Conservation (phyloP, 2,888 invertebrate species). For the Rotaria socialis region DNA sequence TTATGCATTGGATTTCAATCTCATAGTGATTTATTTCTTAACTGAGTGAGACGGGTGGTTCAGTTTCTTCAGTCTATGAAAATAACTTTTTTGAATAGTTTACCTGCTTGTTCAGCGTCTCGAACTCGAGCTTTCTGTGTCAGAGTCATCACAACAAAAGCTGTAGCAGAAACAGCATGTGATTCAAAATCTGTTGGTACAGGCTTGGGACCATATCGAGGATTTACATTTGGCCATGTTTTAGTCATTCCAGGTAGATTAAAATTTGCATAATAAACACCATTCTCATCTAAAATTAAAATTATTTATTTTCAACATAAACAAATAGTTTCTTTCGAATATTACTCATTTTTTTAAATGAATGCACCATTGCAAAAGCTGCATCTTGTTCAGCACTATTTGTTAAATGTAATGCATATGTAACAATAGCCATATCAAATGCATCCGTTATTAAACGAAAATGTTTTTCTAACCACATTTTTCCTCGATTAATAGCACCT, state of each 20-base stretch:
- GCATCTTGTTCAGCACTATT: conserved; percentile 34
- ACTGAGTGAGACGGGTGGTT: too few species aligned
- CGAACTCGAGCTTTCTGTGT: conserved; percentile 49
- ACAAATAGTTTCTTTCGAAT: too few species aligned
- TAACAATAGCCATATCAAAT: conserved; percentile 32
- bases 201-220: conserved; percentile 51
- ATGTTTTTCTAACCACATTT: conserved; percentile 29
- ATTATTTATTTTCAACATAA: too few species aligned
- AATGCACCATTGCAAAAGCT: background rate
- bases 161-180: conserved; percentile 83
- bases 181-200: conserved; percentile 65
- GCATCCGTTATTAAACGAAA: background rate
- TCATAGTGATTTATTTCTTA: too few species aligned
- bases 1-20: too few species aligned
- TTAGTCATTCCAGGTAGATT: background rate
- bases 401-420: conserved; percentile 35
- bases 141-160: conserved; percentile 82
- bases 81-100: conserved; percentile 47
- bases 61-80: too few species aligned
- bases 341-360: background rate
- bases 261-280: background rate
- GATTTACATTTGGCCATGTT: conserved; percentile 47
- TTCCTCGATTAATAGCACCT: conserved; percentile 28
- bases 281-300: conserved; percentile 27
- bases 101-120: conserved; percentile 38